Evolutionary conservation across 2,888 invertebrate species (phyloP).

Genomic region (Scelioninae gen. 2): DNA sequence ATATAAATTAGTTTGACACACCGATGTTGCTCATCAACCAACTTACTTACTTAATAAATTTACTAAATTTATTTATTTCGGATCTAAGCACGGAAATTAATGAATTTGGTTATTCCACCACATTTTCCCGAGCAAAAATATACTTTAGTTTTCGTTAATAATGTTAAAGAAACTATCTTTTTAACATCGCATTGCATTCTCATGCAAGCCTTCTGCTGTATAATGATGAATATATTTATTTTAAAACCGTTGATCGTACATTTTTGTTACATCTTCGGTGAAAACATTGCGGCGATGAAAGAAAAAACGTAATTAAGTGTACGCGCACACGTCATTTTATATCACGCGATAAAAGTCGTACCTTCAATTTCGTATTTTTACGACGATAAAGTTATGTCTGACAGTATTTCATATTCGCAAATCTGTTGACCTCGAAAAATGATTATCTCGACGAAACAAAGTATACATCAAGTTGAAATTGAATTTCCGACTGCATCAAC

Average conservation of each 20-base stretch:
- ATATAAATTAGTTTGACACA: too few relatives aligned
- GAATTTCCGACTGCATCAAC: constrained; percentile 31
- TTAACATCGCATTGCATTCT: not conserved
- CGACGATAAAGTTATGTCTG: constrained; percentile 26
- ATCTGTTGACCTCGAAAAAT: constrained; percentile 27
- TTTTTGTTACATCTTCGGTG: constrained; percentile 10
- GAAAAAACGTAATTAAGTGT: constrained; percentile 38
- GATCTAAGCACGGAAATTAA: too few relatives aligned
- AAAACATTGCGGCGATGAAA: constrained; percentile 8
- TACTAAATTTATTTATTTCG: too few relatives aligned
- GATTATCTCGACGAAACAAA: constrained; percentile 21
- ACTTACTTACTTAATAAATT: too few relatives aligned
- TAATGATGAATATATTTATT: constrained; percentile 12
- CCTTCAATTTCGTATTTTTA: constrained; percentile 27
- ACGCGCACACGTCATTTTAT: constrained; percentile 13
- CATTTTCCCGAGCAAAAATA: too few relatives aligned
- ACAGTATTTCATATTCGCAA: constrained; percentile 14
- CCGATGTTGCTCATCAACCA: too few relatives aligned
- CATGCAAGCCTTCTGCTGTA: constrained; percentile 5
- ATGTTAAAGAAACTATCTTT: constrained; percentile 22
- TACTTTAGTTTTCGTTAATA: constrained; percentile 18
- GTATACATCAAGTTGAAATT: constrained; percentile 33
- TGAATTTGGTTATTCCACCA: too few relatives aligned
- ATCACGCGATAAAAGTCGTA: constrained; percentile 32
- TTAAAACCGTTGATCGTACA: constrained; percentile 25